These are phyloP conservation scores for Troglohyphantes excavatus DNA, from an alignment of 2,888 invertebrate species.

Conservation along the genomic window DNA sequence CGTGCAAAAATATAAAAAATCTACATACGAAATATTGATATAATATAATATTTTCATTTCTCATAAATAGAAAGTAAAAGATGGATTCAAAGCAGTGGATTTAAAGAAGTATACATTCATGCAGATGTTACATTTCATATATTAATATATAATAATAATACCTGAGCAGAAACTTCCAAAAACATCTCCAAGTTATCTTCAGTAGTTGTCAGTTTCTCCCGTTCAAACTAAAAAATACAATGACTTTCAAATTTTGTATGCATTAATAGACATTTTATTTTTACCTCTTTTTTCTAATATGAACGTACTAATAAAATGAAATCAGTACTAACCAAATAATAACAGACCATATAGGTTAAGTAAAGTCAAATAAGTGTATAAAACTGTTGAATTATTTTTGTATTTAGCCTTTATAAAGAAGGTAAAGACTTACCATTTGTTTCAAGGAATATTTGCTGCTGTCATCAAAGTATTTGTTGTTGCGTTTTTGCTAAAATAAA, in stretches of 20 bases:
- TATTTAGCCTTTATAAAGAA: not conserved
- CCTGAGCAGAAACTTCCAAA: conserved; percentile 87
- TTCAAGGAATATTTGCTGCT: conserved; percentile 93
- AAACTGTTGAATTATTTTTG: no score
- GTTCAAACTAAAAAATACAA: conserved; percentile 82
- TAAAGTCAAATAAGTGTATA: no score
- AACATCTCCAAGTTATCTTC: conserved; percentile 92
- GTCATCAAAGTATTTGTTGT: conserved; percentile 91
- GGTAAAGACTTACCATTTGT: conserved; percentile 86
- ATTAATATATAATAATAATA: conserved; percentile 77
- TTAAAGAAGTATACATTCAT: not conserved
- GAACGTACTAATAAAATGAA: no score
- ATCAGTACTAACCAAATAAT: no score
- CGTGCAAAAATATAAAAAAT: not conserved
- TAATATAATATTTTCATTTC: not conserved
- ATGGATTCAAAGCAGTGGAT: not conserved
- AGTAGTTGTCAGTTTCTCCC: conserved; percentile 90
- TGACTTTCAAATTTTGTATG: no score
- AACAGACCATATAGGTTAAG: no score
- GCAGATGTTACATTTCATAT: no score
- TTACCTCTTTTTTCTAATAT: no score
- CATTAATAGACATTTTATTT: no score
- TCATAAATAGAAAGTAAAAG: not conserved
- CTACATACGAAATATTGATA: not conserved
- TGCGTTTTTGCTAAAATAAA: conserved; percentile 30